Evolutionary conservation across 2,888 invertebrate genomes (phyloP), one percentile per base, ranked within the genome.

Genomic region (Polietes domitor): DNA sequence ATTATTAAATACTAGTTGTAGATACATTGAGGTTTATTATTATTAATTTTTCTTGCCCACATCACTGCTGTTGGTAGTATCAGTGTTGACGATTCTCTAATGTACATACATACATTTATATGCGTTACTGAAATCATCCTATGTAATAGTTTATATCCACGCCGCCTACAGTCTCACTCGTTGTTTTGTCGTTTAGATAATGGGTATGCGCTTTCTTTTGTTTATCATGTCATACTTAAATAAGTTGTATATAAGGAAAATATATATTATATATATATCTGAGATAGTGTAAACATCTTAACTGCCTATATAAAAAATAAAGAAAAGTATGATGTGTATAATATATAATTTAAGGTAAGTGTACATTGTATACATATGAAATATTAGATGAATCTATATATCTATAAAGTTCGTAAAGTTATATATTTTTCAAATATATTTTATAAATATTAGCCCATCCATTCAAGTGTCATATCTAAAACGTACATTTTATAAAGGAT

Each of bases 291-390:
- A 19, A 37, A 53, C 53, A 53, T 21, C 53, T 53, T 53, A 53
- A 68, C 19, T 68, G 15, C 68, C 68, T 68, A 68, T 41, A 68
- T 43, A 43, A 68, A 68, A 65, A 41, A 68, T 68, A 68, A 43
- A 68, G 68, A 41, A 43, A 43, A 68, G 12, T 41, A 63, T 63
- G 5, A 55, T 26, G 2, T 58, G 24, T 58, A 58, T 58, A 58
- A 58, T 26, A 26, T 15, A 47, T 47, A 15, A 32, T 6, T 32
- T 32, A n/a, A 47, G n/a, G 1, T 47, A n/a, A n/a, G n/a, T 5
- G 47, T 47, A n/a, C 7, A 47, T 47, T 47, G n/a, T 47, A 47
- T n/a, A n/a, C 1, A n/a, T 47, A 47, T 47, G 37, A 37, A 37
- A 32, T 32, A 5, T 32, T 37, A 37, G 12, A 37, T 10, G 37